phyloP scores from a whole-genome alignment of 1,140 invertebrate species.

The Apolygus lucorum region DNA sequence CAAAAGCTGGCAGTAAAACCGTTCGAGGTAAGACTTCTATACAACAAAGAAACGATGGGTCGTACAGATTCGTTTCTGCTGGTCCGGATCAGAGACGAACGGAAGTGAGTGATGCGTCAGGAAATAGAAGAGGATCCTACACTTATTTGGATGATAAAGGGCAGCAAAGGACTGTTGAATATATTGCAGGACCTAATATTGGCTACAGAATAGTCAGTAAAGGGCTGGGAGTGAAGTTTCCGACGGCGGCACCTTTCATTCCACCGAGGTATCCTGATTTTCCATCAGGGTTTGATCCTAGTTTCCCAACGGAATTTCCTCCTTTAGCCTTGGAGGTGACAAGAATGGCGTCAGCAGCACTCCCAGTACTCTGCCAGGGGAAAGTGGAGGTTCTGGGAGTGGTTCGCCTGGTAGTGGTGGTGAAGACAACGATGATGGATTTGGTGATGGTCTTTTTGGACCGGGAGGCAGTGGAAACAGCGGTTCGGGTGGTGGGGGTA shows the following conservation, averaged over 20 bases:
- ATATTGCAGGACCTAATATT: conserved; percentile 62
- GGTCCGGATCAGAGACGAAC: conserved; percentile 60
- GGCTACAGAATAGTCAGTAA: conserved; percentile 61
- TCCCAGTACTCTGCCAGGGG: too few relatives aligned
- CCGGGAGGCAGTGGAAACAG: background rate
- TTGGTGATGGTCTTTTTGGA: conserved; percentile 4
- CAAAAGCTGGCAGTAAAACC: conserved; percentile 41
- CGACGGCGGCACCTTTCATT: conserved; percentile 32
- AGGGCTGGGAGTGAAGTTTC: conserved; percentile 45
- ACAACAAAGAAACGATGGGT: conserved; percentile 50
- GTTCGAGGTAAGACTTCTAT: conserved; percentile 51
- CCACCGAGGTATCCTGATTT: conserved; percentile 27
- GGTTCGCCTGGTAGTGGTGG: background rate
- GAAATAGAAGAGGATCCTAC: conserved; percentile 60
- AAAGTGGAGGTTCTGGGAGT: conserved; percentile 4
- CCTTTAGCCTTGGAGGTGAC: conserved; percentile 1
- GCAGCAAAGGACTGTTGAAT: conserved; percentile 57
- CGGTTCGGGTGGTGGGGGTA: conserved; percentile 6
- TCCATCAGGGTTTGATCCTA: conserved; percentile 20
- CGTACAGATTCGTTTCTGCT: conserved; percentile 56
- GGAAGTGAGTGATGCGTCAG: conserved; percentile 56
- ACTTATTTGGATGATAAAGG: conserved; percentile 65
- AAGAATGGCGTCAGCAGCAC: too few relatives aligned
- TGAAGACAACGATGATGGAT: background rate
- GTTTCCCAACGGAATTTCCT: conserved; percentile 19